phyloP scores from a whole-genome alignment of 2,888 invertebrate species.

The Sycophila texana region DNA sequence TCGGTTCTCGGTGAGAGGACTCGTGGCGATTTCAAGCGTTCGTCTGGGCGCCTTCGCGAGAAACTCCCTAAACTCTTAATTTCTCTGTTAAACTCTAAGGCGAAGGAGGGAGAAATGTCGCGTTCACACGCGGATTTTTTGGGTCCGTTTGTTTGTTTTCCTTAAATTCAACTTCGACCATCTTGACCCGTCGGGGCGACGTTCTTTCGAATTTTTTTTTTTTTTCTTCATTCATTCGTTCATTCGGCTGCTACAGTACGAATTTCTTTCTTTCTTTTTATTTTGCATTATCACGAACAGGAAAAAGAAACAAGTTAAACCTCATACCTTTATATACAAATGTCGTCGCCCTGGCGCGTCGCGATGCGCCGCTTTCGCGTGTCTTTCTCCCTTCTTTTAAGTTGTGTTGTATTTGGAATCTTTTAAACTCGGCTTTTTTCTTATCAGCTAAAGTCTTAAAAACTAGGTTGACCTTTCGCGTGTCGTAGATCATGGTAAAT shows the following conservation, averaged over 20 bases:
- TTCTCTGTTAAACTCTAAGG: slow-evolving; percentile 43
- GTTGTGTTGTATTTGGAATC: slow-evolving; percentile 51
- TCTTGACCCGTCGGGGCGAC: slow-evolving; percentile 38
- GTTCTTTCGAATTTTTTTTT: not conserved
- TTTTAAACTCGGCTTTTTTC: slow-evolving; percentile 43
- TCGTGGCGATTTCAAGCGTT: not conserved
- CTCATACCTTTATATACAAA: slow-evolving; percentile 38
- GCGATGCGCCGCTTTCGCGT: slow-evolving; percentile 7
- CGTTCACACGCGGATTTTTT: slow-evolving; percentile 1
- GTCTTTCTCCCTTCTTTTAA: slow-evolving; percentile 49
- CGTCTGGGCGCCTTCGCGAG: slow-evolving; percentile 50
- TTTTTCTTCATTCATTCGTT: no score
- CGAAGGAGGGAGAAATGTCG: slow-evolving; percentile 51
- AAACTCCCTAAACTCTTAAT: slow-evolving; percentile 33
- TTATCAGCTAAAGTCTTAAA: slow-evolving; percentile 45
- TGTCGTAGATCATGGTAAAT: slow-evolving; percentile 27
- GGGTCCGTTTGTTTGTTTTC: no score
- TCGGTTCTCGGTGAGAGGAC: slow-evolving; percentile 31
- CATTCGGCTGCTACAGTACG: not conserved
- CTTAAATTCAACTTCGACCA: not conserved
- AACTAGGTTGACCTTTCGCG: slow-evolving; percentile 37
- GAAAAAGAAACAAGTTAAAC: slow-evolving; percentile 7
- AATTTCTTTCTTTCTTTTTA: no score
- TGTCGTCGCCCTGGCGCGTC: slow-evolving; percentile 46
- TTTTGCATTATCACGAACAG: no score